Evolutionary conservation across 2,797 vertebrate species (phyloP), one percentile per base, ranked within the genome.

Genomic region (Hyperoplus lanceolatus): DNA sequence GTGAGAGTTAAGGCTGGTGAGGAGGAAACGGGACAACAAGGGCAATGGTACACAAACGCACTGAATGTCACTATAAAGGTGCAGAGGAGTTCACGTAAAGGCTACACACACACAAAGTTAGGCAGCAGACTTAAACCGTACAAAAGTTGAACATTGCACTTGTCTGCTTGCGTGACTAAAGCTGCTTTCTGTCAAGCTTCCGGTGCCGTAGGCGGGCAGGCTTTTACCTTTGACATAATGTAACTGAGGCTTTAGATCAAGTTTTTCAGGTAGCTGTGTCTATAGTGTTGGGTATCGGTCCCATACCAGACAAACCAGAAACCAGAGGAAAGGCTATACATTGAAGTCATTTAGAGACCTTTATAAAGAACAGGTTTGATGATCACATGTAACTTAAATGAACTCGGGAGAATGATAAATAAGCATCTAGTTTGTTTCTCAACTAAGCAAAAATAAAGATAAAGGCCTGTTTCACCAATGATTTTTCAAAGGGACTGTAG

Each of bases 161-260:
- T 41, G 3, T 41, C 9, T 15, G 1, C 63, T 48, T 79, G 51
- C 36, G 3, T 29, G n/a, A 50, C 60, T 78, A 78, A 29, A 82
- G 51, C 71, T 41, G 79, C 78, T 82, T 72, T 84, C 53, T 48
- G 67, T 5, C 36, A 16, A 39, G 11, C 48, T 68, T 53, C 73
- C 5, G 45, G 11, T 43, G 74, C 73, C 70, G 55, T 66, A 46
- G 86, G 51, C n/a, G 0, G 39, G 57, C 62, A 10, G 16, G 29
- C 50, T 5, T 75, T 68, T 70, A 36, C 50, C 38, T 70, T 74
- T 51, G 8, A 42, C 62, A 8, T 45, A 29, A 29, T 29, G 29
- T 29, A 50, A 29, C 43, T 16, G 42, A 45, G 18, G 58, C 29
- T 29, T 29, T 29, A 29, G 29, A 29, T 29, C 29, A 29, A 29